These are phyloP conservation scores for Dinomys branickii DNA, from an alignment of 2,113 vertebrate species.

Conservation along the genomic window DNA sequence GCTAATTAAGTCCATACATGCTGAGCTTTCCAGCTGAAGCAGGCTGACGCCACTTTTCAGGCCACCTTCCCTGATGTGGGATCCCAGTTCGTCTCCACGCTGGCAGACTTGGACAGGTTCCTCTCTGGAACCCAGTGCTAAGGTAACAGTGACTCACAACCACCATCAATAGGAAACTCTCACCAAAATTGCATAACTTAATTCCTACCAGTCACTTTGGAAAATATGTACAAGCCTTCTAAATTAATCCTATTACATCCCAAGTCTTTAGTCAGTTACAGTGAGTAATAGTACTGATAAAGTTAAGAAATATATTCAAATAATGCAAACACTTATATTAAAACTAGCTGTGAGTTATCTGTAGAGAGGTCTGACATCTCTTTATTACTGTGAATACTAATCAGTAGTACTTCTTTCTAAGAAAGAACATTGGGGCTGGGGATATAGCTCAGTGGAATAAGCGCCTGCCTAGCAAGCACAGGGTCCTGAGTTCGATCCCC, in stretches of 20 bases:
- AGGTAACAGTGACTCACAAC: background rate
- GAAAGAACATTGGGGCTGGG: conserved; percentile 35
- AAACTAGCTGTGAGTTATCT: background rate
- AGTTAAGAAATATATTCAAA: background rate
- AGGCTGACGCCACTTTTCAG: background rate
- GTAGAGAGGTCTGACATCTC: background rate
- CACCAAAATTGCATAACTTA: background rate
- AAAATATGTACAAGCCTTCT: background rate
- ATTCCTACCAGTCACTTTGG: conserved; percentile 34
- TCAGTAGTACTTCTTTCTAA: background rate
- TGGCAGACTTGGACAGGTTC: background rate
- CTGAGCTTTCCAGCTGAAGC: background rate
- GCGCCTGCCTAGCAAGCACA: too few relatives aligned
- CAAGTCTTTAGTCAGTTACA: background rate
- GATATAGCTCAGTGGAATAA: too few relatives aligned
- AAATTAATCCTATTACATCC: background rate
- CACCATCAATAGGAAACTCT: background rate
- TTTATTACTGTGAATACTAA: background rate
- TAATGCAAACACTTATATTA: background rate
- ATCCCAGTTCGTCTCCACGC: background rate
- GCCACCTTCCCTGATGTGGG: background rate
- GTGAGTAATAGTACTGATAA: background rate
- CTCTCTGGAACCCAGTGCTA: background rate
- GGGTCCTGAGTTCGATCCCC: too few relatives aligned
- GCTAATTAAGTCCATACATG: background rate